Evolutionary conservation across 2,888 invertebrate species (phyloP).

Genomic region (Machimus atricapillus): DNA sequence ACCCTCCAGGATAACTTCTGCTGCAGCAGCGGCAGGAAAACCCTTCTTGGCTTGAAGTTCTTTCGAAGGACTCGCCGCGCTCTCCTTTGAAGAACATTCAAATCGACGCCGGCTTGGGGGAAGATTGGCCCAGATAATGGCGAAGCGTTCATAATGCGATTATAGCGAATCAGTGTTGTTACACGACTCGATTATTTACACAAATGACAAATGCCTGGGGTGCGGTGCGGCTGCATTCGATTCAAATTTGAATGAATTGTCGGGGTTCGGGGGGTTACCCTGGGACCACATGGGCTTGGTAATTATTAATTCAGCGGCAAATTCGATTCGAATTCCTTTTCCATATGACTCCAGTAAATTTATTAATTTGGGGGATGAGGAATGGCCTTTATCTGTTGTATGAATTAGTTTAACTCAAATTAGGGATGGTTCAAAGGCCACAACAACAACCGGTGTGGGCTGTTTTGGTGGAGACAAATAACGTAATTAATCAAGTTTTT

Average conservation of each 20-base stretch:
- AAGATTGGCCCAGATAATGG: slow-evolving; percentile 13
- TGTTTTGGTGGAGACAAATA: background rate
- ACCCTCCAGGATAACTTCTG: background rate
- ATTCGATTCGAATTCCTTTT: background rate
- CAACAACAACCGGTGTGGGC: background rate
- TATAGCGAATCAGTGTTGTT: slow-evolving; percentile 42
- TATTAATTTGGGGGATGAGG: background rate
- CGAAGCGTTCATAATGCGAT: slow-evolving; percentile 44
- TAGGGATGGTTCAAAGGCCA: background rate
- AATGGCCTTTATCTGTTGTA: background rate
- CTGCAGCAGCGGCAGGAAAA: background rate
- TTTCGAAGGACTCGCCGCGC: background rate
- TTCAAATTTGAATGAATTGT: background rate
- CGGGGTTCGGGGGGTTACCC: background rate
- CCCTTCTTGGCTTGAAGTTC: background rate
- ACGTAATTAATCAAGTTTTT: background rate
- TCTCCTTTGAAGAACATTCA: background rate
- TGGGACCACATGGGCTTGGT: background rate
- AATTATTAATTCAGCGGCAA: slow-evolving; percentile 5
- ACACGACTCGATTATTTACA: slow-evolving; percentile 33
- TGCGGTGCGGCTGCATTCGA: slow-evolving; percentile 11
- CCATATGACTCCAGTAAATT: background rate
- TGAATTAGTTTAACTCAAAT: background rate
- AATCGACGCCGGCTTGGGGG: background rate
- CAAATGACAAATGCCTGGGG: slow-evolving; percentile 24